Conservation (phyloP, 2,888 invertebrate genomes). For the Molanna angustata region DNA sequence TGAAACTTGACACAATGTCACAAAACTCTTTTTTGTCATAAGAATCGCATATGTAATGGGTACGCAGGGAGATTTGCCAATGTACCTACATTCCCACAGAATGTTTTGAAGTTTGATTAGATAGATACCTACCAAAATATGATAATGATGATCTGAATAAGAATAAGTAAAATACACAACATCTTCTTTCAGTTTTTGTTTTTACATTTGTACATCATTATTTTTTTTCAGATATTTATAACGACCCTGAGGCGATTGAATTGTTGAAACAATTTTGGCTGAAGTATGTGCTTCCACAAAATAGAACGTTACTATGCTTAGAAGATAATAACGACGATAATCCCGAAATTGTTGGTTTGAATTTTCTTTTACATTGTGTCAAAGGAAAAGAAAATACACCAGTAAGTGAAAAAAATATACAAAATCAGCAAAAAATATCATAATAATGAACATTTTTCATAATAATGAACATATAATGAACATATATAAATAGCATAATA, state of each 20-base stretch:
- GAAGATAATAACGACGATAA: conserved; percentile 13
- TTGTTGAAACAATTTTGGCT: conserved; percentile 16
- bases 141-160: not conserved
- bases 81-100: no score
- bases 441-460: not conserved
- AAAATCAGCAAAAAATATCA: not conserved
- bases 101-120: not conserved
- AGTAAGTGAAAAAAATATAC: not conserved
- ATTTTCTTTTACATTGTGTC: conserved; percentile 13
- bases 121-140: not conserved
- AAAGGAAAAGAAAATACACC: conserved; percentile 8
- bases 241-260: not conserved
- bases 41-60: no score
- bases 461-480: not conserved
- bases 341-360: conserved; percentile 22
- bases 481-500: conserved; percentile 4
- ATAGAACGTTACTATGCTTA: conserved; percentile 20
- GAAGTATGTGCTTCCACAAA: conserved; percentile 16
- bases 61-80: no score
- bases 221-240: not conserved
- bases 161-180: not conserved
- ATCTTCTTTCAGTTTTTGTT: not conserved
- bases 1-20: no score
- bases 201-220: no score
- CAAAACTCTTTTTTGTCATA: no score